Conservation (phyloP, 2,797 vertebrate genomes). For the Tamandua tetradactyla region DNA sequence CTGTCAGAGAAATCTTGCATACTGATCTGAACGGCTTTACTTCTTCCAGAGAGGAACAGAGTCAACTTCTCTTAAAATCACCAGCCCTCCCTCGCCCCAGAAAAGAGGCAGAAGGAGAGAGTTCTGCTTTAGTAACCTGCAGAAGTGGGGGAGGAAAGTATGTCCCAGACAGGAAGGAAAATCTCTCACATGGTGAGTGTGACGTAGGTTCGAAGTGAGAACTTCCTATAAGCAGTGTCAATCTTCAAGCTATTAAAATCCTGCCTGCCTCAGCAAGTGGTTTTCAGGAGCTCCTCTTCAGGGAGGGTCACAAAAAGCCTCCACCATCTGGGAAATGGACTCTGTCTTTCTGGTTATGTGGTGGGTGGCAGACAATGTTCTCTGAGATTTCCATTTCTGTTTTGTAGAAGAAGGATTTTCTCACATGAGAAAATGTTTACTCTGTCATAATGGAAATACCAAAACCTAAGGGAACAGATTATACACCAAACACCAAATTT, state of each 20-base stretch:
- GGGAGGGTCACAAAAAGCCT: not conserved
- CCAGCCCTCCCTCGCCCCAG: accelerated
- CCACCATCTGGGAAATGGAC: not conserved
- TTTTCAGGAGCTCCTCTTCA: not conserved
- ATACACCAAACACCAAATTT: conserved; percentile 25
- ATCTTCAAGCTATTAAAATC: not conserved
- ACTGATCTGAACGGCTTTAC: conserved; percentile 46
- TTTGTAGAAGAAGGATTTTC: not conserved
- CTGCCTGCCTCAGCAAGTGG: not conserved
- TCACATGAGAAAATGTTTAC: conserved; percentile 41
- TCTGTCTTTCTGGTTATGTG: not conserved
- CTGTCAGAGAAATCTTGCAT: conserved; percentile 50
- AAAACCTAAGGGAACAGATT: conserved; percentile 20
- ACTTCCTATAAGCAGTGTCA: not conserved
- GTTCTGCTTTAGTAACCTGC: conserved; percentile 37
- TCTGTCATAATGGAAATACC: conserved; percentile 6
- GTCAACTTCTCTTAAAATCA: conserved; percentile 4
- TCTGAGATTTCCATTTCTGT: not conserved
- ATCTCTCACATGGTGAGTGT: not conserved
- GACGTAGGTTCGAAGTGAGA: not conserved
- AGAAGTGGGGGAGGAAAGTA: not conserved
- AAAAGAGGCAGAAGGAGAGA: not conserved
- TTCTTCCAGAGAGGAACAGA: conserved; percentile 19
- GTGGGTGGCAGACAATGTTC: not conserved
- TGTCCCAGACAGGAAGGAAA: conserved; percentile 21